A percentile compares a stretch with the other conserved stretches of the same genome.
Conservation (phyloP, 53 echinoderm and acorn worm species). For the Luidia sarsii region DNA sequence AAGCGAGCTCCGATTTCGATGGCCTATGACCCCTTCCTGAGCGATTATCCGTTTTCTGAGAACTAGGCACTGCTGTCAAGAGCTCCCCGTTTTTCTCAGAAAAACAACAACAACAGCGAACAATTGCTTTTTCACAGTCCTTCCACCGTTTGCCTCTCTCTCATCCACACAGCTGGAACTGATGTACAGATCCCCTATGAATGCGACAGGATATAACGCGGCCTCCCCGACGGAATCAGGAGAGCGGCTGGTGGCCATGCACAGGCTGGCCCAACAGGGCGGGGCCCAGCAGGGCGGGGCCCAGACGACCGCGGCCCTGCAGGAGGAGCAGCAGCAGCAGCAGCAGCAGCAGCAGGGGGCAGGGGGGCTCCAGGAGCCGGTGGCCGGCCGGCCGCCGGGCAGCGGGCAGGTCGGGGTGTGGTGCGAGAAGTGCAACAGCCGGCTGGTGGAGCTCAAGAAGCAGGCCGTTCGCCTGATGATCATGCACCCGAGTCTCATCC, state of each 20-base stretch:
- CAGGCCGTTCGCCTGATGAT: constrained; percentile 95
- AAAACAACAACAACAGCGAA: too few species aligned
- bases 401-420: constrained; percentile 76
- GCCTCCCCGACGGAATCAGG: constrained; percentile 16
- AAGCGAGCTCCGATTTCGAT: too few species aligned
- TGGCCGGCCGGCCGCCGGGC: neutral
- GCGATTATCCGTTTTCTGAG: too few species aligned
- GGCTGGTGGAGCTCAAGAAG: constrained; percentile 96
- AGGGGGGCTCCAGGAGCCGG: neutral
- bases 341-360: neutral
- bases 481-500: constrained; percentile 88
- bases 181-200: constrained; percentile 19
- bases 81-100: too few species aligned
- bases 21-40: too few species aligned
- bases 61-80: too few species aligned
- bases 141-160: too few species aligned
- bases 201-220: constrained; percentile 25
- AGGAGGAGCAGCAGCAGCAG: neutral
- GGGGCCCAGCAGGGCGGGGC: neutral
- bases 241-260: neutral
- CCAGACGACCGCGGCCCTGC: neutral
- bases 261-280: constrained; percentile 19
- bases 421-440: constrained; percentile 96
- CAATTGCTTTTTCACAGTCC: too few species aligned
- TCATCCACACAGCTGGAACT: constrained; percentile 26